Evolutionary conservation across 2,888 invertebrate species (phyloP).

Genomic region (Spodoptera littoralis): DNA sequence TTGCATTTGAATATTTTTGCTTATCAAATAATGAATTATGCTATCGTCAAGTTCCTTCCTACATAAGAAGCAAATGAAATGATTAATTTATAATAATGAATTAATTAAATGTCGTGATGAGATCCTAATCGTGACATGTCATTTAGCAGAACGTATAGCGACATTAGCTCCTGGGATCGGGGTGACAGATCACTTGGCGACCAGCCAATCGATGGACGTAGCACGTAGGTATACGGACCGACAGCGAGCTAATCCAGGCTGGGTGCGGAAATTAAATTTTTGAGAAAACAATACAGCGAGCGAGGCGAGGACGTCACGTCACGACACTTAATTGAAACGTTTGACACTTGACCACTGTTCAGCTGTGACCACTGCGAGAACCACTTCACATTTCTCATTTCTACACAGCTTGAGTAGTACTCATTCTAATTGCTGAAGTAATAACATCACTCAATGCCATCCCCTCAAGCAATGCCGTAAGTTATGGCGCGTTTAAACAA

Average conservation of each 20-base stretch:
- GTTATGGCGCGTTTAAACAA: conserved; percentile 29
- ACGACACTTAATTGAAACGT: conserved; percentile 36
- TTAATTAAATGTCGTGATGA: conserved; percentile 34
- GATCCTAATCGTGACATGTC: conserved; percentile 48
- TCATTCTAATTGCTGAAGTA: conserved; percentile 6
- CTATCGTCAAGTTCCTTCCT: neutral
- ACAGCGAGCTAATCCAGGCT: conserved; percentile 30
- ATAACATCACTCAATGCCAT: conserved; percentile 3
- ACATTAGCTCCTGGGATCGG: conserved; percentile 30
- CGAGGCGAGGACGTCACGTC: neutral
- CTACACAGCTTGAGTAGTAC: neutral
- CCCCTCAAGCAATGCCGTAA: conserved; percentile 7
- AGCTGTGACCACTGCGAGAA: too few species aligned
- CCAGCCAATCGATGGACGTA: conserved; percentile 35
- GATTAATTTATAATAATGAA: conserved; percentile 36
- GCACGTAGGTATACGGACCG: conserved; percentile 27
- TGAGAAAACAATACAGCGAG: conserved; percentile 38
- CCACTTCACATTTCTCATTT: too few species aligned
- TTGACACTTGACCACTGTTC: conserved; percentile 8
- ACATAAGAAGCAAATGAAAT: conserved; percentile 24
- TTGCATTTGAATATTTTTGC: conserved; percentile 1
- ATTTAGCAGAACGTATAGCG: conserved; percentile 41
- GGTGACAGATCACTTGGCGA: conserved; percentile 47
- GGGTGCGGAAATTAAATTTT: conserved; percentile 57
- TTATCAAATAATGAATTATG: conserved; percentile 7